Base-by-base conservation (phyloP, 2,797 vertebrate species). In the Urocyon cinereoargenteus region DNA sequence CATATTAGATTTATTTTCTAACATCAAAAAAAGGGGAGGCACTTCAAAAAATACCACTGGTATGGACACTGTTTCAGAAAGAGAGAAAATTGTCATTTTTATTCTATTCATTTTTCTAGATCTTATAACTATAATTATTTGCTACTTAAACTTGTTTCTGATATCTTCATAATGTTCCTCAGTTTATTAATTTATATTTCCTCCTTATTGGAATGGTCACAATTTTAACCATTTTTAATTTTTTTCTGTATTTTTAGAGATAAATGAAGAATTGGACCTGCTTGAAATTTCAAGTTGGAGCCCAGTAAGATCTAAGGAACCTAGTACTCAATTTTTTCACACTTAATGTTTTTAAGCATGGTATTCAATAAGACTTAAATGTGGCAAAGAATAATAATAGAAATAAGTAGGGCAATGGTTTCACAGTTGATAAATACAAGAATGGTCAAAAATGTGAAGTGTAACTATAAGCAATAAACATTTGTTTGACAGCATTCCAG, bases 1-100 rank as follows among this genome's bases (percentile, higher is more conserved):
- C 86, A 79, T 19, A 83, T 83, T 96, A 81, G 18, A 15, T 73
- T 68, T 91, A 77, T 97, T 86, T 90, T 82, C 66, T 81, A 49
- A 70, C 15, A 66, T 6, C 3, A 15, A 34, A 70, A 49, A 66
- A 91, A 62, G 57, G 45, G 34, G 24, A 45, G 7, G 70, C 12
- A 77, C 22, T 73, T 64, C 8, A 73, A 70, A 53, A 92, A 94
- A 61, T n/a, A 15, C 24, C 22, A n/a, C 7, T 49, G 7, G 1
- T 64, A 24, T 15, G 1, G 36, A 55, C 5, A 31, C 21, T 45
- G 92, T 91, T 73, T 61, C n/a, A 87, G 40, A 86, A 92, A 66
- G 51, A 2, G 18, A 83, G 21, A 40, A 36, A 68, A 85, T 45
- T 11, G 1, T 22, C 73, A 66, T 19, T 64, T 34, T 36, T 24